Evolutionary conservation across 2,888 invertebrate genomes (phyloP).

Genomic region (Rhopalosiphum nymphaeae): DNA sequence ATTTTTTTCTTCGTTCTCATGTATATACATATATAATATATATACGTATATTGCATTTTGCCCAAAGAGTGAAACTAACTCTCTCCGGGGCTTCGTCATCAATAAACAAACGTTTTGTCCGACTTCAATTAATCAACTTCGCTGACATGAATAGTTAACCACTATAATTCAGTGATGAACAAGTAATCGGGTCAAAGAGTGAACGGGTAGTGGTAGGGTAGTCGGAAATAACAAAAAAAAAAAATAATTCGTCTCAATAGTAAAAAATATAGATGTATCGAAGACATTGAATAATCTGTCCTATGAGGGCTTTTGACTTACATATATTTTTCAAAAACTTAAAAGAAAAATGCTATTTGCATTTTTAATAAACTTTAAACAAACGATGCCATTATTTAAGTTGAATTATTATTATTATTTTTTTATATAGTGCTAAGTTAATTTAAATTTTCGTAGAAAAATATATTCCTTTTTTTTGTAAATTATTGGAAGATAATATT

Average conservation of each 20-base stretch:
- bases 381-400: background rate
- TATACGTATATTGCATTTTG: constrained; percentile 2
- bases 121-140: constrained; percentile 58
- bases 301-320: background rate
- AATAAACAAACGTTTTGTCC: constrained; percentile 63
- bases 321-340: background rate
- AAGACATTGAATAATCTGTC: constrained; percentile 21
- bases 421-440: background rate
- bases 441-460: background rate
- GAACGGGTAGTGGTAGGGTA: background rate
- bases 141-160: constrained; percentile 61
- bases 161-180: constrained; percentile 51
- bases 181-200: constrained; percentile 54
- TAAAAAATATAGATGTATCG: constrained; percentile 2
- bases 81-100: constrained; percentile 45
- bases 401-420: background rate
- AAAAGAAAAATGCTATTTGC: background rate
- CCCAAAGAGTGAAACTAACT: constrained; percentile 17
- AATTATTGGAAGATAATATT: background rate
- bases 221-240: background rate
- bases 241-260: background rate
- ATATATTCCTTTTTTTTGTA: background rate
- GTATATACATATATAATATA: background rate
- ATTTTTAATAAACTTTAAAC: background rate
- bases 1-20: constrained; percentile 35